Evolutionary conservation across 1,140 invertebrate species (phyloP), one percentile per base, ranked within the genome.

Genomic region (Aphelenchoides besseyi): DNA sequence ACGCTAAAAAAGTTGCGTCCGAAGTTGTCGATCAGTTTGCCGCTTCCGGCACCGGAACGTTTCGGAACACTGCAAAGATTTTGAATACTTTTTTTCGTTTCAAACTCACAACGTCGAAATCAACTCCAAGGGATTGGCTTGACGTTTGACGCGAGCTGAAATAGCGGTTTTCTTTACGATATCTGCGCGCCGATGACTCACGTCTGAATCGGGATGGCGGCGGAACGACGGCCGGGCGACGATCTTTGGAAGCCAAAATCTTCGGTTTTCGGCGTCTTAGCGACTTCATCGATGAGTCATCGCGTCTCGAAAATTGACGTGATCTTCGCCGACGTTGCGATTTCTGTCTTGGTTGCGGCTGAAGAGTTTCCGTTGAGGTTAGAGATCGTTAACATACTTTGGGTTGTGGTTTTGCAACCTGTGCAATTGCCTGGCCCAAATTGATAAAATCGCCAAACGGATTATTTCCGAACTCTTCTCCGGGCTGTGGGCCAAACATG

Each of bases 1-100:
- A 75, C 74, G 53, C 73, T 66, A 53, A 75, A 78, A 37, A 75
- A 75, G 59, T 78, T 78, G 16, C 48, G 12, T 33, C 74, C 74
- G 55, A 75, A 75, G 37, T 77, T 77, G 61, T 75, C 74, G 18
- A 69, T 73, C 36, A 75, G 48, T 23, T 75, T 41, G 0, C 73
- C 68, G 29, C 67, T 53, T 52, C 74, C 61, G 16, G 69, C 63
- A 12, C 12, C 12, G 12, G 32, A 29, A 33, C 36, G 63, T 1
- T 29, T 16, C 16, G 63, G 63, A 1, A 37, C 63, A 2, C 63
- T 66, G 30, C n/a, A 66, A 64, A 1, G 29, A 35, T 26, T n/a
- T 1, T 1, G 16, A 0, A 59, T 18, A n/a, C 55, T 8, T 41
- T 41, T 41, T 8, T 41, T 59, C 26, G 5, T 33, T 33, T 23